phyloP scores from a whole-genome alignment of 2,797 vertebrate genomes.

The Peromyscus melanophrys region DNA sequence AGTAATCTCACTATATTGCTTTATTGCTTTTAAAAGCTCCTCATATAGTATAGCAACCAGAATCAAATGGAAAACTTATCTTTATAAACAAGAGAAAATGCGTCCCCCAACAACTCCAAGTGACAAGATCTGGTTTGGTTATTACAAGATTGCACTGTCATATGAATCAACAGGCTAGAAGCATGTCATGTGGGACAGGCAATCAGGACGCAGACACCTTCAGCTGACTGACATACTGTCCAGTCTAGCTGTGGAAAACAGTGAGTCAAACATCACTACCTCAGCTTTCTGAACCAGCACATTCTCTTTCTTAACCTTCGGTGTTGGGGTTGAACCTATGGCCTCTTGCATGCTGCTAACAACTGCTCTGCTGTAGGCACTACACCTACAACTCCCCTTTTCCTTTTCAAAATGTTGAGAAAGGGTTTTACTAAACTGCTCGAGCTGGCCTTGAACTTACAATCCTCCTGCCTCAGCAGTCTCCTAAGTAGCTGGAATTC shows the following conservation, averaged over 20 bases:
- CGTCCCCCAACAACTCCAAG: not conserved
- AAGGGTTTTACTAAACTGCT: not conserved
- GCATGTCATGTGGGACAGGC: not conserved
- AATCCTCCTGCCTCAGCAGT: not conserved
- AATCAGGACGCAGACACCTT: not conserved
- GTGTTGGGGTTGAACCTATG: not conserved
- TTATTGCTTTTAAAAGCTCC: slow-evolving; percentile 16
- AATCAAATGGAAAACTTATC: slow-evolving; percentile 44
- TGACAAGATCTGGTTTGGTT: not conserved
- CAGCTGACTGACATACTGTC: not conserved
- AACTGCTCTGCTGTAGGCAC: not conserved
- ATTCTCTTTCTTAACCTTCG: not conserved
- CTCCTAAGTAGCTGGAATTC: not conserved
- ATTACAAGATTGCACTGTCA: not conserved
- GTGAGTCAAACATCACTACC: not conserved
- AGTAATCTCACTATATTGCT: not conserved
- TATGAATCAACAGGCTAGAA: not conserved
- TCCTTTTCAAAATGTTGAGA: not conserved
- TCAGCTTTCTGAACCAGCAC: slow-evolving; percentile 28
- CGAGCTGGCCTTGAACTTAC: not conserved
- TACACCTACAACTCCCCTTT: not conserved
- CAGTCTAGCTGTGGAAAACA: not conserved
- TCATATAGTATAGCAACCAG: not conserved
- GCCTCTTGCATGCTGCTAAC: no score
- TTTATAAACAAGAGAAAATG: slow-evolving; percentile 20